Evolutionary conservation across 2,888 invertebrate species (phyloP).

Genomic region (Ormyrus thymus): DNA sequence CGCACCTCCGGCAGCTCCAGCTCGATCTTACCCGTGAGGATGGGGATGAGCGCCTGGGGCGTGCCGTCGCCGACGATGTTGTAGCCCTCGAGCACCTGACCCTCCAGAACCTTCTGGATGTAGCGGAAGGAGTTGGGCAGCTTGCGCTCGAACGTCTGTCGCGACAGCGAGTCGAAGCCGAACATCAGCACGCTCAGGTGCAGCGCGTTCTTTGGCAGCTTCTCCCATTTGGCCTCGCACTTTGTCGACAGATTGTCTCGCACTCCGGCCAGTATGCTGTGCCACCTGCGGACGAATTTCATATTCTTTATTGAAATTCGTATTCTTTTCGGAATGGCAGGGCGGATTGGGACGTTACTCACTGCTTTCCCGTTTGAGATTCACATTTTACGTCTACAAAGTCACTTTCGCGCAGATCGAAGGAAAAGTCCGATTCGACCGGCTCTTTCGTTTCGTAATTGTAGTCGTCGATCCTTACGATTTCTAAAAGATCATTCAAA

Average conservation of each 20-base stretch:
- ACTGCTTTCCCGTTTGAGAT: conserved; percentile 75
- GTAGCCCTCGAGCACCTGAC: conserved; percentile 83
- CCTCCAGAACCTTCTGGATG: conserved; percentile 79
- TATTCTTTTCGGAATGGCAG: too few relatives aligned
- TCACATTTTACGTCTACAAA: conserved; percentile 83
- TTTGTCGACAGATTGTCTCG: conserved; percentile 75
- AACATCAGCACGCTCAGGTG: conserved; percentile 87
- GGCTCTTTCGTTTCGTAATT: conserved; percentile 77
- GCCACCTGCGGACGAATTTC: conserved; percentile 76
- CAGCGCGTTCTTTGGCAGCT: conserved; percentile 73
- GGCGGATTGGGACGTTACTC: conserved; percentile 58
- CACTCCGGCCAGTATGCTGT: conserved; percentile 81
- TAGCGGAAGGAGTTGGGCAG: conserved; percentile 85
- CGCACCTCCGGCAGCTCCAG: conserved; percentile 92
- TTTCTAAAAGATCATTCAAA: conserved; percentile 76
- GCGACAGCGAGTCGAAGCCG: conserved; percentile 92
- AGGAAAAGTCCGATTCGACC: conserved; percentile 77
- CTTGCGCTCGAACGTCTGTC: conserved; percentile 87
- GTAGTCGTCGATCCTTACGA: conserved; percentile 82
- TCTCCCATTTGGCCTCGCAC: conserved; percentile 75
- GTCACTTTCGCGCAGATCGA: conserved; percentile 82
- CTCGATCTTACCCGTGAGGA: conserved; percentile 89
- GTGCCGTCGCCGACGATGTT: conserved; percentile 93
- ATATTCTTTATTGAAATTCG: not conserved
- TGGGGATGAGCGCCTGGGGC: conserved; percentile 90